Evolutionary conservation across 2,797 vertebrate species (phyloP).

Genomic region (Acridotheres tristis): DNA sequence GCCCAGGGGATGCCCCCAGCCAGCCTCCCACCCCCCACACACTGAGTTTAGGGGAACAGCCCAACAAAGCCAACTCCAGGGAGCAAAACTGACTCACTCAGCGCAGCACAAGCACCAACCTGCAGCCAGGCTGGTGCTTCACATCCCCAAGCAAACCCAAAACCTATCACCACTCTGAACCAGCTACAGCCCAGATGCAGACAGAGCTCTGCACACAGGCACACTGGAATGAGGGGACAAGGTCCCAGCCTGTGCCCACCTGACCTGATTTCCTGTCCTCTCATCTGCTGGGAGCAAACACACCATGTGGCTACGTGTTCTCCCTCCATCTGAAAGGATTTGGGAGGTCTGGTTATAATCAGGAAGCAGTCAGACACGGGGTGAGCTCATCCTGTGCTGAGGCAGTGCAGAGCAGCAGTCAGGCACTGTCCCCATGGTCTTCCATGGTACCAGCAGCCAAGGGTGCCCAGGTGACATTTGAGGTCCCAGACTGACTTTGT

Average conservation of each 20-base stretch:
- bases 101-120: background rate
- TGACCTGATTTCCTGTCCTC: background rate
- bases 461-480: background rate
- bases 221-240: background rate
- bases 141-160: background rate
- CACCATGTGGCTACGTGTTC: rapidly evolving
- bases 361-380: background rate
- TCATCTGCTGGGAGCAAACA: background rate
- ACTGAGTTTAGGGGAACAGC: background rate
- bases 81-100: background rate
- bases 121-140: background rate
- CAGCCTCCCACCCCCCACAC: background rate
- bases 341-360: background rate
- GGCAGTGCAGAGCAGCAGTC: background rate
- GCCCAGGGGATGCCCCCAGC: background rate
- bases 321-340: background rate
- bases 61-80: background rate
- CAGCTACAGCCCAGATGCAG: background rate
- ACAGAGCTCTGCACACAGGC: rapidly evolving
- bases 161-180: rapidly evolving
- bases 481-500: background rate
- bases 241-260: background rate
- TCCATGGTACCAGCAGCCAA: background rate
- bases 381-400: background rate
- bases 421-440: background rate